Conservation (phyloP, 1,140 invertebrate genomes). For the Hypothenemus hampei region DNA sequence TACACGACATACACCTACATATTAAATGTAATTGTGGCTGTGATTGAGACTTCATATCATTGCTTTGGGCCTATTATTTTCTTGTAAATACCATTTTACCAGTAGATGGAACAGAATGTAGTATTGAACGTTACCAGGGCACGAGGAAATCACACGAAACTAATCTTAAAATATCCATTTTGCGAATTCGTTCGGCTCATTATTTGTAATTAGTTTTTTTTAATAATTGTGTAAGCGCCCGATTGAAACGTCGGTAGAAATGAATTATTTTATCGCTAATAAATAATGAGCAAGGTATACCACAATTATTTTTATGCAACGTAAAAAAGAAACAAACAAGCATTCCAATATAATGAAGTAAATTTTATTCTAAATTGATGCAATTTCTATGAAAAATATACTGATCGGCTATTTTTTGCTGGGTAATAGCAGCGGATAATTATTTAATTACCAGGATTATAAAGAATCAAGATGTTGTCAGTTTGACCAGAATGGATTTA, state of each 20-base stretch:
- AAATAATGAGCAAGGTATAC: neutral
- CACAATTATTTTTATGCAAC: conserved; percentile 1
- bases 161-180: neutral
- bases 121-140: neutral
- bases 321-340: neutral
- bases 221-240: neutral
- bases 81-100: conserved; percentile 21
- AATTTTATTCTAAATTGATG: conserved; percentile 18
- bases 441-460: conserved; percentile 4
- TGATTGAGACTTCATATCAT: conserved; percentile 23
- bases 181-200: too few species aligned
- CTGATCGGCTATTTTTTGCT: neutral
- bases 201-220: neutral
- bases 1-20: conserved; percentile 27
- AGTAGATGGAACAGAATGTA: conserved; percentile 13
- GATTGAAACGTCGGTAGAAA: neutral
- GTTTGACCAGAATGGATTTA: conserved; percentile 8
- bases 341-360: conserved; percentile 5
- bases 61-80: conserved; percentile 11
- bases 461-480: neutral
- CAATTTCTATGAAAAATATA: conserved; percentile 11
- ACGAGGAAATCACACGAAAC: conserved; percentile 6
- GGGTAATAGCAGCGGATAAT: neutral
- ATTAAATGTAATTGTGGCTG: conserved; percentile 26
- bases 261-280: conserved; percentile 1